Evolutionary conservation across 2,888 invertebrate species (phyloP).

Genomic region (Campoplex nolae): DNA sequence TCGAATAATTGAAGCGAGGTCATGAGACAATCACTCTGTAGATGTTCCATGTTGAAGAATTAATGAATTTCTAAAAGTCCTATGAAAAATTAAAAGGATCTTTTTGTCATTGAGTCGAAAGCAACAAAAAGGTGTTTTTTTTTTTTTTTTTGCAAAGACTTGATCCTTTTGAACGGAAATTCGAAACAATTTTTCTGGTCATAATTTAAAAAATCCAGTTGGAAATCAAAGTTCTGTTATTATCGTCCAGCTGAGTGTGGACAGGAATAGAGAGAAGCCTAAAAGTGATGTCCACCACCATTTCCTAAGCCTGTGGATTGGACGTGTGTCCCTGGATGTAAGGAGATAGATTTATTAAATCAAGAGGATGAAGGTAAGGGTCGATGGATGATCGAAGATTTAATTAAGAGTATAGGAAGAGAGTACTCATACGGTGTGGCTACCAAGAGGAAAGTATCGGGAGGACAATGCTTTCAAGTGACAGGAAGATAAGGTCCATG

Average conservation of each 20-base stretch:
- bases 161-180: not conserved
- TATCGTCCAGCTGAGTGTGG: not conserved
- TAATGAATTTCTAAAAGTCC: too few relatives aligned
- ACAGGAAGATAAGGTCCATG: constrained; percentile 67
- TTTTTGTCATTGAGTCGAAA: not conserved
- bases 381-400: constrained; percentile 60
- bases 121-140: not conserved
- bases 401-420: constrained; percentile 61
- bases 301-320: not conserved
- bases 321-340: not conserved
- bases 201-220: not conserved
- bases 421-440: constrained; percentile 32
- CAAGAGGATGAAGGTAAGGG: constrained; percentile 22
- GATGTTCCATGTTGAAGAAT: constrained; percentile 23
- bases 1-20: constrained; percentile 51
- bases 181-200: not conserved
- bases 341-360: constrained; percentile 15
- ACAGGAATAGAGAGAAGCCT: not conserved
- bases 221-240: not conserved
- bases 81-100: not conserved
- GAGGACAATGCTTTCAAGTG: constrained; percentile 68
- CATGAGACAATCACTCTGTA: not conserved
- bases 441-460: constrained; percentile 7
- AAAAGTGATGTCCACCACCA: not conserved
- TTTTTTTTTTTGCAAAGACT: not conserved